A percentile compares a stretch with the other conserved stretches of the same genome.
These are phyloP conservation scores for Plebejus anna DNA, from an alignment of 2,888 invertebrate genomes.

Conservation along the genomic window DNA sequence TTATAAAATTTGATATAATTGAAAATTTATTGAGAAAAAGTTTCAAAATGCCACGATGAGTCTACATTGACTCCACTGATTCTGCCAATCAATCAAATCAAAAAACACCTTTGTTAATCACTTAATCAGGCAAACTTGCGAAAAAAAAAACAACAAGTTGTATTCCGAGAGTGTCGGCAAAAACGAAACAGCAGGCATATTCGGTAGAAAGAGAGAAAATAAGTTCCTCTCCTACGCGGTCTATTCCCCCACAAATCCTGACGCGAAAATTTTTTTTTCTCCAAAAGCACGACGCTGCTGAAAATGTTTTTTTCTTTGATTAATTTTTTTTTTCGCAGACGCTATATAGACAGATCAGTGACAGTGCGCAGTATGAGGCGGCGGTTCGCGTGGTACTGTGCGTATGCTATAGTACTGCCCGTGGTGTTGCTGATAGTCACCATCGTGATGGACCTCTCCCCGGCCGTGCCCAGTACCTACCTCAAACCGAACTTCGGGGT, in stretches of 20 bases:
- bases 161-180: no score
- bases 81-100: no score
- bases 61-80: no score
- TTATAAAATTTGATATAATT: not conserved
- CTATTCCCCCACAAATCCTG: no score
- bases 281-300: no score
- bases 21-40: not conserved
- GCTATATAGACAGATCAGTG: slow-evolving; percentile 63
- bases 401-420: slow-evolving; percentile 79
- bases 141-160: no score
- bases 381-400: slow-evolving; percentile 79
- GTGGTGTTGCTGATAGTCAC: slow-evolving; percentile 76
- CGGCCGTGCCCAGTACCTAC: slow-evolving; percentile 80
- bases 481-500: slow-evolving; percentile 80
- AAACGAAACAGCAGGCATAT: no score
- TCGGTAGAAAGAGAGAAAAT: no score
- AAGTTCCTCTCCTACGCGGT: no score
- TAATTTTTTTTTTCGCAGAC: slow-evolving; percentile 44
- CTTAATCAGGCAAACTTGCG: no score
- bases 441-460: slow-evolving; percentile 78
- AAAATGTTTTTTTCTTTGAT: not conserved
- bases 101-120: no score
- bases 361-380: slow-evolving; percentile 66
- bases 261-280: no score
- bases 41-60: not conserved